Percentiles rank a stretch among this genome's conserved stretches.
These are phyloP conservation scores for Meda fulgida DNA, from an alignment of 2,797 vertebrate species.

Conservation along the genomic window DNA sequence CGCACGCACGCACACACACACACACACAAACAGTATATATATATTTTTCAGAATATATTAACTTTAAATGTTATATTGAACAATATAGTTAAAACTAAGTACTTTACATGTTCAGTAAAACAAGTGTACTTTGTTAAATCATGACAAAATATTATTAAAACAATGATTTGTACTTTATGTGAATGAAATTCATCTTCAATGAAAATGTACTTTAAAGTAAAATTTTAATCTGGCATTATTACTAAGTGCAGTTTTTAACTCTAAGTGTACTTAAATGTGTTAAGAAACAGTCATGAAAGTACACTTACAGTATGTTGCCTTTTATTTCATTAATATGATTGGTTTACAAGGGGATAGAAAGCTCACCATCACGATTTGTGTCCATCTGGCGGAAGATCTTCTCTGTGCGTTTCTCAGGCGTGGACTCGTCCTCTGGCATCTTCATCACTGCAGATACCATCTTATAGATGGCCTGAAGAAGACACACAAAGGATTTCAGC, in stretches of 20 bases:
- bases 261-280: neutral
- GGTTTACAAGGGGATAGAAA: constrained; percentile 3
- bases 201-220: neutral
- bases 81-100: neutral
- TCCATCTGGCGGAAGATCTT: constrained; percentile 99
- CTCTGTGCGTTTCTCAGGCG: constrained; percentile 97
- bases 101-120: neutral
- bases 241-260: neutral
- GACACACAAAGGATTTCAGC: neutral
- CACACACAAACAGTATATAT: too few relatives aligned
- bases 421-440: constrained; percentile 98
- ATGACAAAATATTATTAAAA: neutral
- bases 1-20: too few relatives aligned
- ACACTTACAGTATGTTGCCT: neutral
- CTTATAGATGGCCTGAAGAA: constrained; percentile 94
- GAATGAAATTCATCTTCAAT: too few relatives aligned
- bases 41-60: too few relatives aligned
- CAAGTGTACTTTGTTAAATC: neutral
- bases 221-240: neutral
- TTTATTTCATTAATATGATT: neutral
- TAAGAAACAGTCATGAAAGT: neutral
- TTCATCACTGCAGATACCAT: constrained; percentile 99
- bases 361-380: constrained; percentile 93
- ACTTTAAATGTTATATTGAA: too few relatives aligned
- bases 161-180: neutral